A percentile compares a stretch with the other conserved stretches of the same genome.
These are phyloP conservation scores for Chauna torquata DNA, from an alignment of 2,113 vertebrate genomes.

Conservation along the genomic window DNA sequence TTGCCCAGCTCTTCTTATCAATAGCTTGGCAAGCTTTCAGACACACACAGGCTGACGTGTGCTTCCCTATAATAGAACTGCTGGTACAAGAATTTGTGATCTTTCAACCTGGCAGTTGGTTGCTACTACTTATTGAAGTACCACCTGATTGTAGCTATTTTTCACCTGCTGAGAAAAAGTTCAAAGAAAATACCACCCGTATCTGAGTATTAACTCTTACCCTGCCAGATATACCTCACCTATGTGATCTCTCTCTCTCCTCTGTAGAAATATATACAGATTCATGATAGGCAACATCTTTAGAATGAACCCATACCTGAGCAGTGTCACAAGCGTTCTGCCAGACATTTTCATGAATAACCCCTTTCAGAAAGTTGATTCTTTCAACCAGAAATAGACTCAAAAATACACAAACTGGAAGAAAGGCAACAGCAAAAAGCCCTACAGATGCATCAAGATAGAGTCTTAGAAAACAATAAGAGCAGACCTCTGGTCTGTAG, in stretches of 20 bases:
- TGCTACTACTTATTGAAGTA: slow-evolving; percentile 63
- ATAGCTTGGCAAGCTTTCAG: slow-evolving; percentile 46
- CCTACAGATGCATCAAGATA: neutral
- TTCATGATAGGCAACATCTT: neutral
- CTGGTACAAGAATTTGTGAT: slow-evolving; percentile 62
- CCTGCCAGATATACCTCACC: neutral
- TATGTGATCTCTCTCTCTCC: neutral
- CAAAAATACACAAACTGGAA: neutral
- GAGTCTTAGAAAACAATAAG: neutral
- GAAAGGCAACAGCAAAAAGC: neutral
- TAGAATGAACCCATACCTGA: neutral
- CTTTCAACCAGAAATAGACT: neutral
- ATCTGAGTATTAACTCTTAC: slow-evolving; percentile 54
- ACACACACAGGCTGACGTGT: neutral
- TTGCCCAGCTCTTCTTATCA: slow-evolving; percentile 50
- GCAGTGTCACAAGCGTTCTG: neutral
- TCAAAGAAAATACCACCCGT: neutral
- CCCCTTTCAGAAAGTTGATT: neutral
- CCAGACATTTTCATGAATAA: neutral
- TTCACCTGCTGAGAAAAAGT: slow-evolving; percentile 67
- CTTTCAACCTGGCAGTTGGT: slow-evolving; percentile 66
- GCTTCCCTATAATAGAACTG: slow-evolving; percentile 43
- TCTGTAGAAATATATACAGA: neutral
- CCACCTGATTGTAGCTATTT: slow-evolving; percentile 70
- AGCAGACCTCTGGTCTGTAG: neutral